Percentiles rank a stretch among this genome's conserved stretches.
Evolutionary conservation across 2,113 vertebrate genomes (phyloP).

Genomic region (Stegastes partitus): DNA sequence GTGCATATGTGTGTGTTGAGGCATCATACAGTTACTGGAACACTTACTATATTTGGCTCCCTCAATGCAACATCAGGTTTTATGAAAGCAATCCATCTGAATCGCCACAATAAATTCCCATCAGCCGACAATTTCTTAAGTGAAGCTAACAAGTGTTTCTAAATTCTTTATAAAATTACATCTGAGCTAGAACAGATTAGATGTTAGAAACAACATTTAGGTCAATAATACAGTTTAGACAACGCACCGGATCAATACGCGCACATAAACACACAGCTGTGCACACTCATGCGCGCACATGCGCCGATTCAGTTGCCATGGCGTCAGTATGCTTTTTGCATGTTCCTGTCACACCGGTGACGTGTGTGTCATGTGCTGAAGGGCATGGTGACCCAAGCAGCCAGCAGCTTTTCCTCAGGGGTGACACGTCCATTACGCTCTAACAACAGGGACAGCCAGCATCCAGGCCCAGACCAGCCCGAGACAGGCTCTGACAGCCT

Average conservation of each 20-base stretch:
- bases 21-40: slow-evolving; percentile 76
- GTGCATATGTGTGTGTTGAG: slow-evolving; percentile 61
- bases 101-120: slow-evolving; percentile 71
- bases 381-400: slow-evolving; percentile 70
- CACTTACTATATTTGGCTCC: slow-evolving; percentile 79
- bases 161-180: slow-evolving; percentile 77
- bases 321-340: slow-evolving; percentile 72
- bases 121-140: slow-evolving; percentile 74
- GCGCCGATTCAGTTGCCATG: slow-evolving; percentile 66
- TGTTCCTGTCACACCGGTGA: slow-evolving; percentile 68
- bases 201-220: slow-evolving; percentile 74
- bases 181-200: slow-evolving; percentile 65
- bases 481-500: slow-evolving; percentile 21
- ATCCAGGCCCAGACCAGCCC: slow-evolving; percentile 40
- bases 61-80: slow-evolving; percentile 74
- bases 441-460: slow-evolving; percentile 65
- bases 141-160: slow-evolving; percentile 77
- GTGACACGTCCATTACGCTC: slow-evolving; percentile 73
- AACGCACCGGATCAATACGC: slow-evolving; percentile 66
- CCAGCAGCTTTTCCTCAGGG: slow-evolving; percentile 67
- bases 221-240: slow-evolving; percentile 75
- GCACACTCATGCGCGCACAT: not conserved
- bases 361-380: slow-evolving; percentile 71
- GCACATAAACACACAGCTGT: slow-evolving; percentile 28
- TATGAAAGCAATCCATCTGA: slow-evolving; percentile 79